Base-by-base conservation (phyloP, 2,888 invertebrate species). In the Alviniconcha strummeri region DNA sequence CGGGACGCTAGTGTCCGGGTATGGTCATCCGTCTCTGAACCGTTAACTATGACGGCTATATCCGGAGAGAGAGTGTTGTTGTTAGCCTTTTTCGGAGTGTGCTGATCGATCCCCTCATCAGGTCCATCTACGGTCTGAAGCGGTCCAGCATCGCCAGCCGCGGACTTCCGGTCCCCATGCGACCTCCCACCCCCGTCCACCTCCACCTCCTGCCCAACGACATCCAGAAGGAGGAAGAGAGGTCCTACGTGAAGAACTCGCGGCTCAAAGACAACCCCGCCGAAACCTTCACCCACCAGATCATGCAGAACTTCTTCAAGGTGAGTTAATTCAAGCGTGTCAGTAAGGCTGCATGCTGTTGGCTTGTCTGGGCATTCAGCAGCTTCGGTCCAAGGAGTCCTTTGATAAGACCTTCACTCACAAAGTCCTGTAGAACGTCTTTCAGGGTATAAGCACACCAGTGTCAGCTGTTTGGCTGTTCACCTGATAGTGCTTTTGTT, bases 281-380 rank as follows among this genome's bases (percentile, higher is more conserved):
- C 2, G 88, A 86, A 64, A 89, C 88, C 60, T 90, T 91, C 85
- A 87, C 87, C 9, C 84, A 84, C 19, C 89, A 88, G n/a, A 89
- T 90, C 57, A 86, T 91, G 81, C 87, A 88, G 67, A 88, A 87
- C 67, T 91, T 90, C 75, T 89, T 87, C 84, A 87, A 89, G 54
- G 87, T 89, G 11, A 15, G n/a, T 71, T 9, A 36, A 36, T 36
- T 36, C 36, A 36, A 36, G 36, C 36, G 36, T 36, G 36, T 36
- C 36, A 36, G 36, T 36, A 36, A 36, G 36, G 36, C 36, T 36
- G 36, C 36, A 36, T 36, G 36, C 36, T 36, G 36, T 36, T 36
- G 36, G 36, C 36, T 36, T 36, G 36, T 36, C 3, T 36, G 36
- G 36, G 36, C 3, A 3, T 36, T 36, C 3, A 36, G 3, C 36